Evolutionary conservation across 2,888 invertebrate species (phyloP).

Genomic region (Parnassius orleans): DNA sequence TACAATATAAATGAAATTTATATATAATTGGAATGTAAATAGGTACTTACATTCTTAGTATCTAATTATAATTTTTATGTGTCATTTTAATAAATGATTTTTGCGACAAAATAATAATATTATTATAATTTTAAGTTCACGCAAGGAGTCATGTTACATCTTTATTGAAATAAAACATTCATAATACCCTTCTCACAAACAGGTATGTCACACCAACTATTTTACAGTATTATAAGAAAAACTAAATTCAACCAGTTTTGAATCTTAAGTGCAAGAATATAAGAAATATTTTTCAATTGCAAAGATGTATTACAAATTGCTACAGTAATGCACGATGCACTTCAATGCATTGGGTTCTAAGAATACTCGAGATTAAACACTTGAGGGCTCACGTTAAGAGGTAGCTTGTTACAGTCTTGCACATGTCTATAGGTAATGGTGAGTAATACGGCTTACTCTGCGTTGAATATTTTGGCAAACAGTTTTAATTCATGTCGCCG

Average conservation of each 20-base stretch:
- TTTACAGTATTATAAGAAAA: not conserved
- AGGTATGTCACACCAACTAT: not conserved
- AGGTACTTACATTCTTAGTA: no score
- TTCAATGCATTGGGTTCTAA: constrained; percentile 33
- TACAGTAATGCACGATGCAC: constrained; percentile 23
- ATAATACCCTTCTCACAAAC: constrained; percentile 7
- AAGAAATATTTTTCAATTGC: not conserved
- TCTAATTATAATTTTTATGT: no score
- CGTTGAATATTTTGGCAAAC: no score
- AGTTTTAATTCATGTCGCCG: no score
- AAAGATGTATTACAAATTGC: not conserved
- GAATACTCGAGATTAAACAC: constrained; percentile 36
- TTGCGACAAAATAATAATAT: no score
- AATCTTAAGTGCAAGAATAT: not conserved
- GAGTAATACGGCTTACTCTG: no score
- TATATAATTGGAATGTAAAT: no score
- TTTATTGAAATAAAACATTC: constrained; percentile 5
- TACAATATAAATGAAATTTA: no score
- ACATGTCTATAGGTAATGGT: not conserved
- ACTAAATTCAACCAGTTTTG: not conserved
- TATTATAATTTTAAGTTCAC: not conserved
- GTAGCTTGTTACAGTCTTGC: constrained; percentile 25
- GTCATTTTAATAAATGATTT: no score
- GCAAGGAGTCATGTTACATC: not conserved
- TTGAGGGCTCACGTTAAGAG: constrained; percentile 32